Evolutionary conservation across 30 jellyfish, hydroid and myxozoan genomes (phyloP).

Genomic region (Turritopsis dohrnii): DNA sequence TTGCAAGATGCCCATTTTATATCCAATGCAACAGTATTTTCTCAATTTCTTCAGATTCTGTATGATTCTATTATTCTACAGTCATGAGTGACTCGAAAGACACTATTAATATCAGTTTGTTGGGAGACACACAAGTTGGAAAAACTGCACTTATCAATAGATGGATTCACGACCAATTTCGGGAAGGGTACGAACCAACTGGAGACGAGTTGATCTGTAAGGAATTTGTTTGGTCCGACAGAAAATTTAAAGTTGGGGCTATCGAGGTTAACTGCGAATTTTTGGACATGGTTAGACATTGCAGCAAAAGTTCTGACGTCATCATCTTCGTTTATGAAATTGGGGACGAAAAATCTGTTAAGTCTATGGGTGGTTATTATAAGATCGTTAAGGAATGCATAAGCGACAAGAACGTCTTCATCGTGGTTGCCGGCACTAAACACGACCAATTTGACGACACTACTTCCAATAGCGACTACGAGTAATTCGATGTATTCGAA

Average conservation of each 20-base stretch:
- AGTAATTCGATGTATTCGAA: background rate
- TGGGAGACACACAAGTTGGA: constrained; percentile 78
- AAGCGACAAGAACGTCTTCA: background rate
- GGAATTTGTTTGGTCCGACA: constrained; percentile 32
- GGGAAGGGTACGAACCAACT: constrained; percentile 45
- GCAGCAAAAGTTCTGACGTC: constrained; percentile 38
- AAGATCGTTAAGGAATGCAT: constrained; percentile 31
- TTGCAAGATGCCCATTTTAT: too few relatives aligned
- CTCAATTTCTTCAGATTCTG: too few relatives aligned
- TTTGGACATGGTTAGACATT: constrained; percentile 52
- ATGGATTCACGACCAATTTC: constrained; percentile 51
- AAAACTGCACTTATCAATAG: constrained; percentile 66
- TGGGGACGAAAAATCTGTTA: constrained; percentile 46
- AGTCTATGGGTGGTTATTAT: constrained; percentile 27
- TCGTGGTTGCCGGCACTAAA: constrained; percentile 46
- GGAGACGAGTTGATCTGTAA: constrained; percentile 48
- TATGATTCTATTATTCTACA: too few relatives aligned
- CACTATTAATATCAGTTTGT: constrained; percentile 21
- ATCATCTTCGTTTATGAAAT: constrained; percentile 53
- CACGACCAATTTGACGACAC: constrained; percentile 16
- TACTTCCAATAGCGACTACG: background rate
- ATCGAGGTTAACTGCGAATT: constrained; percentile 52
- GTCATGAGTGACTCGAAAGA: too few relatives aligned
- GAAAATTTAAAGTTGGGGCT: constrained; percentile 28
- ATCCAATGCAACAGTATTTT: too few relatives aligned